These are phyloP conservation scores for Glaucidium brasilianum DNA, from an alignment of 2,113 vertebrate species.

Conservation along the genomic window DNA sequence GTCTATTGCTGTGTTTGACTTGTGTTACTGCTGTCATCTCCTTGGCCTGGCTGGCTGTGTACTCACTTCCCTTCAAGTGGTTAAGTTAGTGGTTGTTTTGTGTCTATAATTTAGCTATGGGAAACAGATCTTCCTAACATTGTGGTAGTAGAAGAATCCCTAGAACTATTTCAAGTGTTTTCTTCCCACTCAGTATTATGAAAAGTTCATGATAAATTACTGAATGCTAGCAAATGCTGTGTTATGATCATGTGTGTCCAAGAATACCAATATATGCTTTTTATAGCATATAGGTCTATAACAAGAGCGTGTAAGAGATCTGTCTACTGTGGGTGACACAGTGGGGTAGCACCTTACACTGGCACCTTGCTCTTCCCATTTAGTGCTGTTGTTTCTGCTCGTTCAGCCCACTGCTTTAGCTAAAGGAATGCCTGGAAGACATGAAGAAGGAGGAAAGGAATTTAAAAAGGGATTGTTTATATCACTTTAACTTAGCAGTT, in stretches of 20 bases:
- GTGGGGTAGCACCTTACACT: background rate
- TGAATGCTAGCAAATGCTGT: background rate
- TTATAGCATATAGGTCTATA: background rate
- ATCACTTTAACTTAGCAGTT: background rate
- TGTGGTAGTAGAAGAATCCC: conserved; percentile 31
- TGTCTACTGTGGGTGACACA: background rate
- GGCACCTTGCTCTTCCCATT: background rate
- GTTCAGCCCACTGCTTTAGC: background rate
- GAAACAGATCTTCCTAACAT: conserved; percentile 34
- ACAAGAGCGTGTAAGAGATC: background rate
- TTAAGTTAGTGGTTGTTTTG: conserved; percentile 28
- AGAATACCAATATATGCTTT: background rate
- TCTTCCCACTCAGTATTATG: background rate
- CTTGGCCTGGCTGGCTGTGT: background rate
- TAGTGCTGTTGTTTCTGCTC: background rate
- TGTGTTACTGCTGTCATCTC: background rate
- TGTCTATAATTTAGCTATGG: conserved; percentile 34
- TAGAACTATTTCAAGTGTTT: conserved; percentile 14
- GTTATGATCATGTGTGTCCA: background rate
- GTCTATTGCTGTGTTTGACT: background rate
- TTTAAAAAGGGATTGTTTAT: background rate
- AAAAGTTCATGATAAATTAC: background rate
- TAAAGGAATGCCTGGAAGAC: background rate
- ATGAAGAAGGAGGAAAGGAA: background rate
- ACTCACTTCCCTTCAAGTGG: conserved; percentile 57